Evolutionary conservation across 1,140 invertebrate species (phyloP).

Genomic region (Lysiphlebus fabarum): DNA sequence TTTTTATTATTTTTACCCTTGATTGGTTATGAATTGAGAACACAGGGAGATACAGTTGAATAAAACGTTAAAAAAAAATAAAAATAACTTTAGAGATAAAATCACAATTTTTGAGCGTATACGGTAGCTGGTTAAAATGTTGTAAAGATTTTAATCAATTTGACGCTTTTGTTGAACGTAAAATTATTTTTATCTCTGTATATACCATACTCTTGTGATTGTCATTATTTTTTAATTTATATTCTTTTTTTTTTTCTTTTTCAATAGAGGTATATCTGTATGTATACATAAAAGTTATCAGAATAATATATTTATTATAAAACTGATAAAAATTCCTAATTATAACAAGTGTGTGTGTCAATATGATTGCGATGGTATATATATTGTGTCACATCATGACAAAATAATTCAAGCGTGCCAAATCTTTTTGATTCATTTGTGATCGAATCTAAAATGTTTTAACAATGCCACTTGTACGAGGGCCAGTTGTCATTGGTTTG

Average conservation of each 20-base stretch:
- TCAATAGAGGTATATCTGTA: too few species aligned
- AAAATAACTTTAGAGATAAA: too few species aligned
- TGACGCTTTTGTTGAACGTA: slow-evolving; percentile 8
- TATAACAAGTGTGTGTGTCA: too few species aligned
- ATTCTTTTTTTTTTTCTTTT: too few species aligned
- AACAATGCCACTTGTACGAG: slow-evolving; percentile 50
- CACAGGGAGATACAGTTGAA: too few species aligned
- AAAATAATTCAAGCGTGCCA: slow-evolving; percentile 31
- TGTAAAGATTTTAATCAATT: slow-evolving; percentile 27
- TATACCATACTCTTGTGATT: background rate
- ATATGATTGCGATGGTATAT: too few species aligned
- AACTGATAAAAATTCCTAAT: too few species aligned
- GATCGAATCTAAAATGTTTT: slow-evolving; percentile 44
- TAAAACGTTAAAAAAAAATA: too few species aligned
- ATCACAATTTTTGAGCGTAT: background rate
- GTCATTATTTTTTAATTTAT: slow-evolving; percentile 2
- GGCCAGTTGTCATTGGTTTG: slow-evolving; percentile 38
- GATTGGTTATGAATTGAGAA: too few species aligned
- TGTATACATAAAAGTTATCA: background rate
- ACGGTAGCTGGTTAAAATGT: slow-evolving; percentile 8
- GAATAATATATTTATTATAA: too few species aligned
- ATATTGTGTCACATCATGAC: slow-evolving; percentile 11
- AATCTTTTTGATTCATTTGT: slow-evolving; percentile 38
- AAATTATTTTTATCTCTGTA: background rate
- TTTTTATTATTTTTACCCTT: too few species aligned